These are phyloP conservation scores for Melieria picta DNA, from an alignment of 2,888 invertebrate genomes.

Conservation along the genomic window DNA sequence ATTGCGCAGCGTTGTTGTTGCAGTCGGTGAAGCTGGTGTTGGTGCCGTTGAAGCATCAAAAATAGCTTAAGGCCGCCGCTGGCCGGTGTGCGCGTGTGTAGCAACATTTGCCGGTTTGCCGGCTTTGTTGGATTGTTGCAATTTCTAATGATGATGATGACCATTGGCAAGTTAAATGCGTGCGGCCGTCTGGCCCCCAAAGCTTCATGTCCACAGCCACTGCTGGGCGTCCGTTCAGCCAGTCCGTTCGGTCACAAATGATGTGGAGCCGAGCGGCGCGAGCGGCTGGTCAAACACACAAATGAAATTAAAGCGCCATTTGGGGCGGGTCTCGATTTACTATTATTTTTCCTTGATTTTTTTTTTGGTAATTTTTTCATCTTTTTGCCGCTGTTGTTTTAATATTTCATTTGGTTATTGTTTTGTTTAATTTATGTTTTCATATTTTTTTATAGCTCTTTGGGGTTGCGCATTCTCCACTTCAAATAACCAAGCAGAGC, in stretches of 20 bases:
- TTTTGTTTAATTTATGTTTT: too few relatives aligned
- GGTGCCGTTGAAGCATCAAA: constrained; percentile 39
- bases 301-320: constrained; percentile 33
- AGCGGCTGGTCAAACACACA: constrained; percentile 9
- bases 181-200: constrained; percentile 12
- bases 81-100: constrained; percentile 9
- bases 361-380: not conserved
- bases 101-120: not conserved
- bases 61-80: constrained; percentile 38
- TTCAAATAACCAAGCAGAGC: too few relatives aligned
- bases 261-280: not conserved
- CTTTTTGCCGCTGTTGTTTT: not conserved
- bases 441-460: too few relatives aligned
- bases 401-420: too few relatives aligned
- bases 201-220: not conserved
- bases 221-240: not conserved
- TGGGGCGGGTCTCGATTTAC: constrained; percentile 3
- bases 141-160: constrained; percentile 45
- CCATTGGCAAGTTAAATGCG: constrained; percentile 27
- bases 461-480: too few relatives aligned
- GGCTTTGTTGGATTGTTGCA: constrained; percentile 30
- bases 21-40: constrained; percentile 7
- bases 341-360: not conserved
- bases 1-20: not conserved
- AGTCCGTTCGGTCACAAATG: not conserved